A percentile compares a stretch with the other conserved stretches of the same genome.
Evolutionary conservation across 1,140 invertebrate genomes (phyloP).

Genomic region (Ephestia elutella): DNA sequence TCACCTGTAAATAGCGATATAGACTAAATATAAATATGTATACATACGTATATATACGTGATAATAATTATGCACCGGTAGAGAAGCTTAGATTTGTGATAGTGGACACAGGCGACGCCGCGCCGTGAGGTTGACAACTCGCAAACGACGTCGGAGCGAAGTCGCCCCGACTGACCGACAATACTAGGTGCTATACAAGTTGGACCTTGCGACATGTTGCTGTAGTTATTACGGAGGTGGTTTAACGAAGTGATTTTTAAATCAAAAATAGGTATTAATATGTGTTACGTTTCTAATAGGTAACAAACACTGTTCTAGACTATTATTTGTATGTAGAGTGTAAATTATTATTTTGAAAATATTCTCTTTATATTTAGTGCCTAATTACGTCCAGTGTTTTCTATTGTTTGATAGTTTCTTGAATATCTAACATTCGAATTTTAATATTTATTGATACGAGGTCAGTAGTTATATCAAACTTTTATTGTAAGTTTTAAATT

Average conservation of each 20-base stretch:
- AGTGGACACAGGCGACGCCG: slow-evolving; percentile 45
- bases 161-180: slow-evolving; percentile 63
- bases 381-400: slow-evolving; percentile 66
- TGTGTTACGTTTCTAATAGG: slow-evolving; percentile 64
- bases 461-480: slow-evolving; percentile 57
- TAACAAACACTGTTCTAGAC: slow-evolving; percentile 57
- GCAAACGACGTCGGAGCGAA: slow-evolving; percentile 42
- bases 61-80: slow-evolving; percentile 70
- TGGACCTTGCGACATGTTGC: slow-evolving; percentile 62
- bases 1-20: slow-evolving; percentile 61
- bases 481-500: slow-evolving; percentile 43
- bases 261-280: slow-evolving; percentile 66
- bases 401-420: slow-evolving; percentile 62
- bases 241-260: slow-evolving; percentile 61
- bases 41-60: slow-evolving; percentile 67
- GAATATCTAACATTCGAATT: slow-evolving; percentile 55
- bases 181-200: slow-evolving; percentile 71
- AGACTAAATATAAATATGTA: slow-evolving; percentile 49
- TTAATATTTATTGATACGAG: slow-evolving; percentile 70
- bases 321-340: slow-evolving; percentile 65
- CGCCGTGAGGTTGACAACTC: slow-evolving; percentile 51
- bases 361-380: slow-evolving; percentile 61
- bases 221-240: slow-evolving; percentile 61
- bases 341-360: slow-evolving; percentile 65
- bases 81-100: slow-evolving; percentile 70